Percentiles rank a stretch among this genome's conserved stretches.
Conservation (phyloP, 1,140 invertebrate species). For the Pemphigus obesinymphae region DNA sequence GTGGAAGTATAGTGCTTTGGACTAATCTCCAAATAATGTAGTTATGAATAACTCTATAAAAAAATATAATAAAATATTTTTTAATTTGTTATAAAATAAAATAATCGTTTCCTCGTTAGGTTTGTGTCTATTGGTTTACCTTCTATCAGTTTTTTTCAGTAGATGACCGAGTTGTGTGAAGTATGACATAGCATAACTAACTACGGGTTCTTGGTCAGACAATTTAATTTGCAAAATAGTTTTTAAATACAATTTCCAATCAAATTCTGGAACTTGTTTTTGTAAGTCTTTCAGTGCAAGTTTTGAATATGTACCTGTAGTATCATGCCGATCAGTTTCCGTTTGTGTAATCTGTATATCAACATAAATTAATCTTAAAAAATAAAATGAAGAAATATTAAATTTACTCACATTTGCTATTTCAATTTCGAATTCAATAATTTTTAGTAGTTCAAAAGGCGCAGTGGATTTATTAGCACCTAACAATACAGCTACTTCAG, state of each 20-base stretch:
- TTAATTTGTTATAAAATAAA: background rate
- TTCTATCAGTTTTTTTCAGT: constrained; percentile 61
- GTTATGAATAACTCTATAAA: constrained; percentile 69
- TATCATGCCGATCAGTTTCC: constrained; percentile 78
- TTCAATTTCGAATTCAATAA: constrained; percentile 70
- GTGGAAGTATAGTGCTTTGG: constrained; percentile 67
- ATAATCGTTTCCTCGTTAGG: background rate
- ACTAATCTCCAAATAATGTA: constrained; percentile 78
- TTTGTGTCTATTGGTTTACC: constrained; percentile 53
- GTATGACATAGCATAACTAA: constrained; percentile 74
- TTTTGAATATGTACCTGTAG: constrained; percentile 70
- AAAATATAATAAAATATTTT: constrained; percentile 35
- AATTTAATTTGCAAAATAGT: constrained; percentile 63
- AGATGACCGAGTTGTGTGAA: constrained; percentile 72
- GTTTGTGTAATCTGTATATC: constrained; percentile 62
- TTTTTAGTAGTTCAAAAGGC: constrained; percentile 60
- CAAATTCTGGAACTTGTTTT: constrained; percentile 64
- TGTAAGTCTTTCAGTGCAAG: constrained; percentile 63
- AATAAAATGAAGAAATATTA: background rate
- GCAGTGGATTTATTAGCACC: constrained; percentile 65
- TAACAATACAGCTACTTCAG: constrained; percentile 66
- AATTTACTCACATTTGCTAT: constrained; percentile 66
- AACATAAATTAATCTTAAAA: background rate
- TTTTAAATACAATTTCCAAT: constrained; percentile 72
- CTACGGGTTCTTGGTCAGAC: constrained; percentile 65